Percentiles rank a stretch among this genome's conserved stretches.
Conservation (phyloP, 2,888 invertebrate species). For the Steinernema scapterisci region DNA sequence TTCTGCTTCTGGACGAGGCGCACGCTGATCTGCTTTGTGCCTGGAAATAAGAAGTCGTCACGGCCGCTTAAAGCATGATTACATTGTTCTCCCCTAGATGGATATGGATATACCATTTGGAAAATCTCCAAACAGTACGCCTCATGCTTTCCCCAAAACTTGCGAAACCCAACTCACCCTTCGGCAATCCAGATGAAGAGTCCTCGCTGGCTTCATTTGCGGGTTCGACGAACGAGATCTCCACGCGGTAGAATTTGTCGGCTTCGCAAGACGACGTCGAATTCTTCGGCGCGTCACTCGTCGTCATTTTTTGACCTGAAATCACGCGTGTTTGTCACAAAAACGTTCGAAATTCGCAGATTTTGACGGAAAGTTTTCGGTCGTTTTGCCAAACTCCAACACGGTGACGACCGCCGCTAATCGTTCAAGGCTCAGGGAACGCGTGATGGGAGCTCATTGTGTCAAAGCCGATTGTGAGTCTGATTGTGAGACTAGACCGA, state of each 20-base stretch:
- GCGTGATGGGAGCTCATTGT: background rate
- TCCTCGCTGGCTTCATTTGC: background rate
- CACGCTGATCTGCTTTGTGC: background rate
- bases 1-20: background rate
- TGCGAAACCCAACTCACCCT: background rate
- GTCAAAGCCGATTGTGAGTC: too few species aligned
- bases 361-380: background rate
- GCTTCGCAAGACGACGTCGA: constrained; percentile 19
- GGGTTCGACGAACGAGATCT: constrained; percentile 15
- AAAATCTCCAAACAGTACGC: too few species aligned
- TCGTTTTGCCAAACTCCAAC: constrained; percentile 5
- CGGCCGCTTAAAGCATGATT: too few species aligned
- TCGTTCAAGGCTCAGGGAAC: background rate
- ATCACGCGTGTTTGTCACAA: background rate
- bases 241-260: constrained; percentile 4
- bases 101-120: too few species aligned
- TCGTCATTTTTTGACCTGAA: constrained; percentile 14
- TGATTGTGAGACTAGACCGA: too few species aligned
- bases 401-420: background rate
- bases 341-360: background rate
- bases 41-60: background rate
- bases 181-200: background rate
- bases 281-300: background rate
- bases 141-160: too few species aligned
- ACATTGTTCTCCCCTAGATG: too few species aligned